Evolutionary conservation across 2,113 vertebrate species (phyloP), one percentile per base, ranked within the genome.

Genomic region (Microtus richardsoni): DNA sequence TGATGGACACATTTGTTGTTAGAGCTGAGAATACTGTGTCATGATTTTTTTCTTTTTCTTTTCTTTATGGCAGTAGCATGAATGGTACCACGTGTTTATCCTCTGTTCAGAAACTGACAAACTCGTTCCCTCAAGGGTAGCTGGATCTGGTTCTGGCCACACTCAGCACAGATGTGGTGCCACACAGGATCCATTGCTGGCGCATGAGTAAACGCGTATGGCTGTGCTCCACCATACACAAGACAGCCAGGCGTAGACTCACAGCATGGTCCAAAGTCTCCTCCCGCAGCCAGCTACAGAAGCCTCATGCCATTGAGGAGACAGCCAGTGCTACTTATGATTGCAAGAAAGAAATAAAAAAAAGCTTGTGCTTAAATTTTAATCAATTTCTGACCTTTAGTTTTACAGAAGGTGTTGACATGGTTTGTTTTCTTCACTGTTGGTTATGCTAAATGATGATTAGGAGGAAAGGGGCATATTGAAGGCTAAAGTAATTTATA

Each of bases 341-440:
- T 39, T 39, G 7, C 13, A 88, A 92, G 24, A n/a, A 89, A 85
- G 19, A 39, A 60, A 30, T n/a, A 41, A 88, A n/a, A 90, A 11
- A 54, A 16, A 0, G 71, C 4, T 24, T 41, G 14, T 26, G 73
- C 94, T 84, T 93, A 74, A 71, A 66, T 39, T 87, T 95, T 78
- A 93, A 95, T 28, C 70, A 79, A 41, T 91, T 80, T 36, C 13
- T 36, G n/a, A 91, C 85, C 89, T 28, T 83, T 28, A 6, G 73
- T 88, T 88, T 95, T 92, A 47, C 33, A 71, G 41, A 91, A 13
- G 21, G 66, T 49, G 13, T 36, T 19, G 12, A 47, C 24, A 10
- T 60, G 12, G 41, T 78, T 91, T 91, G 75, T 8, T 41, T 58
- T 93, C 93, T 86, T 44, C 54, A 68, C 19, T 73, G 77, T 94